Evolutionary conservation across 2,113 vertebrate genomes (phyloP).

Genomic region (Protomyctophum bolini): DNA sequence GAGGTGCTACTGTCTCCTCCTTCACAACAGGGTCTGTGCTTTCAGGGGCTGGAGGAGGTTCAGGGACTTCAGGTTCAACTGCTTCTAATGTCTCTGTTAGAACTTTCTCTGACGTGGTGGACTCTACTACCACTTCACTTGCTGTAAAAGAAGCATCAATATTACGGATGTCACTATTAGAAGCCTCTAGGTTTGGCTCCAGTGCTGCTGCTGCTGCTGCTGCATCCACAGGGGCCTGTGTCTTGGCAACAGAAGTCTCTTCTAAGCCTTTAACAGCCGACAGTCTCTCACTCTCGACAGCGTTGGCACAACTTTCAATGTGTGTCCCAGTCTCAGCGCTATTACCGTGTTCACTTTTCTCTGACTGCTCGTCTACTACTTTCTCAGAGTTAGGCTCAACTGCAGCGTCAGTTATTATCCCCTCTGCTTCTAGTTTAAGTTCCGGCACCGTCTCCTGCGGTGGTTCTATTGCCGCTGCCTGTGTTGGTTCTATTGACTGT

Average conservation of each 20-base stretch:
- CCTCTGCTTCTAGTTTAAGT: constrained; percentile 24
- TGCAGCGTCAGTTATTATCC: constrained; percentile 13
- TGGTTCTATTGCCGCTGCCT: constrained; percentile 18
- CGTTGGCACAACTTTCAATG: constrained; percentile 18
- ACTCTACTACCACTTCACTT: constrained; percentile 40
- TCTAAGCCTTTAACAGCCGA: constrained; percentile 44
- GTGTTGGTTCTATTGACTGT: constrained; percentile 42
- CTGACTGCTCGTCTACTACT: constrained; percentile 11
- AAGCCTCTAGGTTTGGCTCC: constrained; percentile 34
- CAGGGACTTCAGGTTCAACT: constrained; percentile 20
- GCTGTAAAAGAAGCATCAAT: constrained; percentile 14
- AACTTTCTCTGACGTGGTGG: constrained; percentile 26
- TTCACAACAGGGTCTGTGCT: constrained; percentile 12
- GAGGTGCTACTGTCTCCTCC: not conserved
- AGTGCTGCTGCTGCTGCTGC: constrained; percentile 22
- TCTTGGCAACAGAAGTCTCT: constrained; percentile 26
- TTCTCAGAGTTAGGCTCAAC: constrained; percentile 7
- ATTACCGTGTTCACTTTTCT: constrained; percentile 13
- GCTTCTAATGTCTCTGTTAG: constrained; percentile 44
- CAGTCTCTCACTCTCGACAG: constrained; percentile 40
- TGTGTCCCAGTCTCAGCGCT: constrained; percentile 31
- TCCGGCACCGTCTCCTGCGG: not conserved
- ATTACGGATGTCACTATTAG: constrained; percentile 22
- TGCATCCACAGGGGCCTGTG: constrained; percentile 25
- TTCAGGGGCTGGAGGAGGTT: constrained; percentile 8